Conservation (phyloP, 64 coral and sea anemone genomes). For the Anthopleura sola region DNA sequence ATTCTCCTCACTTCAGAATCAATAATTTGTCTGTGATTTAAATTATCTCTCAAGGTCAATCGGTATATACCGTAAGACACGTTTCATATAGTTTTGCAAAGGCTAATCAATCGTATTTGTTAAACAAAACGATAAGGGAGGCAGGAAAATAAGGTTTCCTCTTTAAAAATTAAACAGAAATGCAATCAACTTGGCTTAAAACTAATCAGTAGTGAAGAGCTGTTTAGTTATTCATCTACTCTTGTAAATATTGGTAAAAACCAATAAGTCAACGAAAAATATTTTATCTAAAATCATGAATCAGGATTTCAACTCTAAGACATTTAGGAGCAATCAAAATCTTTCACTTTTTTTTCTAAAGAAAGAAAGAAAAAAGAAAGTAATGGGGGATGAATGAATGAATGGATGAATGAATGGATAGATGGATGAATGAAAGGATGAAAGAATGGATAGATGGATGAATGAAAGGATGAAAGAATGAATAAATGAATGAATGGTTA, state of each 20-base stretch:
- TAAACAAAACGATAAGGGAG: not conserved
- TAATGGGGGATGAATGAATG: not conserved
- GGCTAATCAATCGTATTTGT: not conserved
- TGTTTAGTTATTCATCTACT: not conserved
- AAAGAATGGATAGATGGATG: not conserved
- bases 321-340: too few species aligned
- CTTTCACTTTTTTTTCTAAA: too few species aligned
- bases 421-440: not conserved
- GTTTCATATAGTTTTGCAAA: not conserved
- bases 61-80: not conserved
- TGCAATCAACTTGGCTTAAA: not conserved
- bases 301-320: too few species aligned
- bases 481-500: too few species aligned
- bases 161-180: not conserved
- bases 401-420: not conserved
- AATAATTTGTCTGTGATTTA: too few species aligned
- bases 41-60: too few species aligned
- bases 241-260: not conserved
- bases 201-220: not conserved
- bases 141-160: not conserved
- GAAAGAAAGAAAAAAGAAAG: not conserved
- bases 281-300: too few species aligned
- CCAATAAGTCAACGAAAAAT: not conserved
- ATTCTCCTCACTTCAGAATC: too few species aligned
- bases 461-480: too few species aligned